A percentile compares a stretch with the other conserved stretches of the same genome.
Evolutionary conservation across 2,888 invertebrate genomes (phyloP).

Genomic region (Cryptocephalus primarius): DNA sequence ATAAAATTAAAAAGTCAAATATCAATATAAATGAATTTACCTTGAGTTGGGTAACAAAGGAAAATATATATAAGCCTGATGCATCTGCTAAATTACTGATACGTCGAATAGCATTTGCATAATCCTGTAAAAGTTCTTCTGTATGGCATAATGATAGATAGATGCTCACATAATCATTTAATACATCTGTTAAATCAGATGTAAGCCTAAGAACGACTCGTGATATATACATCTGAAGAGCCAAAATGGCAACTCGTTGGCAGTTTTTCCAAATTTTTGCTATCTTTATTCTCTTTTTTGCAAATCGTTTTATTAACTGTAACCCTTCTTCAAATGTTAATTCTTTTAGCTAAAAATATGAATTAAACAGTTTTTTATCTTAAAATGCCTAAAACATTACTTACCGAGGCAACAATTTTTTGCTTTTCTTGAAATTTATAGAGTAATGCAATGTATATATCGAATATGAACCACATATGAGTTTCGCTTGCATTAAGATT

Average conservation of each 20-base stretch:
- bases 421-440: conserved; percentile 44
- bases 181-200: conserved; percentile 26
- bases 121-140: conserved; percentile 24
- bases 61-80: conserved; percentile 59
- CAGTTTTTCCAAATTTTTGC: conserved; percentile 46
- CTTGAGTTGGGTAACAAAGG: conserved; percentile 38
- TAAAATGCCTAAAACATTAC: conserved; percentile 7
- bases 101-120: conserved; percentile 30
- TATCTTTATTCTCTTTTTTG: conserved; percentile 38
- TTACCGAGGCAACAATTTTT: conserved; percentile 43
- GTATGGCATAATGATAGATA: conserved; percentile 32
- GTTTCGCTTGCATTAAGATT: conserved; percentile 34
- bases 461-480: conserved; percentile 47
- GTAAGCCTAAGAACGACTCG: conserved; percentile 43
- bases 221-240: conserved; percentile 45
- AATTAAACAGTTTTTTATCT: not conserved
- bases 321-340: conserved; percentile 44
- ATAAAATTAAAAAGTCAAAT: not conserved
- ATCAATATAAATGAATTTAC: conserved; percentile 13
- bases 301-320: conserved; percentile 42
- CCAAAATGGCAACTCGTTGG: conserved; percentile 44
- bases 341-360: conserved; percentile 40
- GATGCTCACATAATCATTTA: conserved; percentile 31
- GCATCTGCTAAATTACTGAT: conserved; percentile 46
- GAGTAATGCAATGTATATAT: conserved; percentile 48